Evolutionary conservation across 2,797 vertebrate genomes (phyloP).

Genomic region (Sphenopsis melanotis): DNA sequence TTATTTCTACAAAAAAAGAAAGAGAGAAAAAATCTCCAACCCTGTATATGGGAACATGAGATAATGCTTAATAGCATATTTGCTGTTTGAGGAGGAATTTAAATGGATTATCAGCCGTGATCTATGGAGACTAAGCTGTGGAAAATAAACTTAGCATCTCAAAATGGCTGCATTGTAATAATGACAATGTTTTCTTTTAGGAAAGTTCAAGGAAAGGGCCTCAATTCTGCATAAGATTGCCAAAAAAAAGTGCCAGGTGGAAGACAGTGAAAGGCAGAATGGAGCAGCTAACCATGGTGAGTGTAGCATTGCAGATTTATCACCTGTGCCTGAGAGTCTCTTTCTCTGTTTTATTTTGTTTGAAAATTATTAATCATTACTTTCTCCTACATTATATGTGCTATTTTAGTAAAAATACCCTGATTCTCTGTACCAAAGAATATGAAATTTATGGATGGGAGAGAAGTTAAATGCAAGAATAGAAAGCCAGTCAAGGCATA

Average conservation of each 20-base stretch:
- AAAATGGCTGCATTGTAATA: slow-evolving; percentile 8
- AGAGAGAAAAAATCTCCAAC: too few relatives aligned
- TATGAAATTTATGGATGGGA: not conserved
- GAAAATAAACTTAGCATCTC: not conserved
- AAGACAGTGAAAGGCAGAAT: slow-evolving; percentile 91
- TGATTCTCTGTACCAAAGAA: not conserved
- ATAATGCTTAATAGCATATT: not conserved
- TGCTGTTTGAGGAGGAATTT: not conserved
- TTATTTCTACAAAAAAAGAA: not conserved
- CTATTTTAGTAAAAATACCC: not conserved
- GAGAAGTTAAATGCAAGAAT: not conserved
- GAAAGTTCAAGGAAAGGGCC: slow-evolving; percentile 95
- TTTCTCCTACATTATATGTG: not conserved
- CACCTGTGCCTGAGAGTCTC: not conserved
- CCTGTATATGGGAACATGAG: not conserved
- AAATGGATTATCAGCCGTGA: not conserved
- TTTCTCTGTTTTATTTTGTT: not conserved
- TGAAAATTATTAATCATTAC: not conserved
- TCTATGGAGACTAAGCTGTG: not conserved
- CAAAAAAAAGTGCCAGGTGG: slow-evolving; percentile 97
- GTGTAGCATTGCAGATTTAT: not conserved
- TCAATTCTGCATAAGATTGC: slow-evolving; percentile 98
- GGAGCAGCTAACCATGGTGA: slow-evolving; percentile 88
- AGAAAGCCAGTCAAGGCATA: not conserved
- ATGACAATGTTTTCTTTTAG: slow-evolving; percentile 72